Evolutionary conservation across 2,113 vertebrate species (phyloP).

Genomic region (Caranx melampygus): DNA sequence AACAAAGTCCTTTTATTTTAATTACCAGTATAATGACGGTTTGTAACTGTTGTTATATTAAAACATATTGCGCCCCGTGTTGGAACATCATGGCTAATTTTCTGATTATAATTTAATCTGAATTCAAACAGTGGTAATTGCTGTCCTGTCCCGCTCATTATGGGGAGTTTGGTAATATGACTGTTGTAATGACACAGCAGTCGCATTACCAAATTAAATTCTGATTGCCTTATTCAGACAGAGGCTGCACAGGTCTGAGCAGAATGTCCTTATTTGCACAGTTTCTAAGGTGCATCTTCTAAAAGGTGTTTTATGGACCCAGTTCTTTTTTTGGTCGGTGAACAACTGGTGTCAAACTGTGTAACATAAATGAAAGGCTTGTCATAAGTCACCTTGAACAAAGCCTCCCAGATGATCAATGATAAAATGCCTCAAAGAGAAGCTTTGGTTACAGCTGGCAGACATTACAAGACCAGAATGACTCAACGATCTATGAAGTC

Average conservation of each 20-base stretch:
- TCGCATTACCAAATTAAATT: slow-evolving; percentile 58
- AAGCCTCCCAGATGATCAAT: slow-evolving; percentile 35
- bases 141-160: slow-evolving; percentile 69
- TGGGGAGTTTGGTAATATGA: slow-evolving; percentile 56
- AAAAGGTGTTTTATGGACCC: slow-evolving; percentile 25
- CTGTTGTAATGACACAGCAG: slow-evolving; percentile 55
- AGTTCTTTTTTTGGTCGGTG: background rate
- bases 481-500: slow-evolving; percentile 9
- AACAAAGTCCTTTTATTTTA: background rate
- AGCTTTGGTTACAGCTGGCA: slow-evolving; percentile 19
- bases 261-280: slow-evolving; percentile 41
- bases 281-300: slow-evolving; percentile 29
- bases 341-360: slow-evolving; percentile 45
- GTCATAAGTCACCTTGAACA: slow-evolving; percentile 28
- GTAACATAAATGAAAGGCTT: slow-evolving; percentile 44
- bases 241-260: slow-evolving; percentile 37
- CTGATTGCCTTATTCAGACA: slow-evolving; percentile 63
- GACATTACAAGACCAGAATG: slow-evolving; percentile 18
- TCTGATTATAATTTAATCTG: slow-evolving; percentile 64
- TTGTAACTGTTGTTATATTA: slow-evolving; percentile 41
- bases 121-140: slow-evolving; percentile 67
- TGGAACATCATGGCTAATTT: slow-evolving; percentile 60
- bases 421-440: slow-evolving; percentile 22
- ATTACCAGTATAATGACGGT: slow-evolving; percentile 1
- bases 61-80: slow-evolving; percentile 47